Percentiles rank a stretch among this genome's conserved stretches.
Conservation (phyloP, 2,888 invertebrate genomes). For the Melitaea athalia region DNA sequence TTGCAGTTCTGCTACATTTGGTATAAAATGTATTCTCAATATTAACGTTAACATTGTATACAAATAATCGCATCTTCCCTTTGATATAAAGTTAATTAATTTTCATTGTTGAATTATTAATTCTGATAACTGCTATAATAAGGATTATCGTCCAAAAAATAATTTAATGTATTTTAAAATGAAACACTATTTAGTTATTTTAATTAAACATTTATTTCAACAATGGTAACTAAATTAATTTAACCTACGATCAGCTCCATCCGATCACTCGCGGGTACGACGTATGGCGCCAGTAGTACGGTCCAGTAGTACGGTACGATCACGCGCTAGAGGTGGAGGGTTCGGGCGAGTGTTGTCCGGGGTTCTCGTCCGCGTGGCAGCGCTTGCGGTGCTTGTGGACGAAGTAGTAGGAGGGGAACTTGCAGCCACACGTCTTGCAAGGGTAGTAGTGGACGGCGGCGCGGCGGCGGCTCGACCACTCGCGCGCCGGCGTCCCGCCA, state of each 20-base stretch:
- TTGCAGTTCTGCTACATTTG: too few species aligned
- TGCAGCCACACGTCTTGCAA: conserved; percentile 95
- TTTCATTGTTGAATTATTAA: too few species aligned
- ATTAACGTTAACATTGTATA: too few species aligned
- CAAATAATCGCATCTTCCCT: too few species aligned
- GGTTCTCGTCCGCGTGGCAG: conserved; percentile 87
- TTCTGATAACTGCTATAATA: not conserved
- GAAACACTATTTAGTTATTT: conserved; percentile 39
- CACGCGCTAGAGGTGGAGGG: conserved; percentile 62
- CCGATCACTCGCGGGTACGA: conserved; percentile 50
- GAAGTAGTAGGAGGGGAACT: conserved; percentile 96
- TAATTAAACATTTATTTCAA: conserved; percentile 52
- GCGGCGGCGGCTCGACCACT: conserved; percentile 90
- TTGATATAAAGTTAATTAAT: too few species aligned
- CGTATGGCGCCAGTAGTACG: not conserved
- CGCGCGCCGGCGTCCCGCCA: conserved; percentile 79
- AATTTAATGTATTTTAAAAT: conserved; percentile 23
- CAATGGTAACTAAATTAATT: conserved; percentile 51
- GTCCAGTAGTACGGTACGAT: conserved; percentile 23
- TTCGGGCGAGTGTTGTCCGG: conserved; percentile 47
- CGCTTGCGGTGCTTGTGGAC: conserved; percentile 95
- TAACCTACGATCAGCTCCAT: conserved; percentile 53
- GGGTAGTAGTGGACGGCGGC: conserved; percentile 94
- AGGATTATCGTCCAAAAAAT: too few species aligned
- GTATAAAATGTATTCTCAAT: too few species aligned